These are phyloP conservation scores for Chionis minor DNA, from an alignment of 2,113 vertebrate genomes.

Conservation along the genomic window DNA sequence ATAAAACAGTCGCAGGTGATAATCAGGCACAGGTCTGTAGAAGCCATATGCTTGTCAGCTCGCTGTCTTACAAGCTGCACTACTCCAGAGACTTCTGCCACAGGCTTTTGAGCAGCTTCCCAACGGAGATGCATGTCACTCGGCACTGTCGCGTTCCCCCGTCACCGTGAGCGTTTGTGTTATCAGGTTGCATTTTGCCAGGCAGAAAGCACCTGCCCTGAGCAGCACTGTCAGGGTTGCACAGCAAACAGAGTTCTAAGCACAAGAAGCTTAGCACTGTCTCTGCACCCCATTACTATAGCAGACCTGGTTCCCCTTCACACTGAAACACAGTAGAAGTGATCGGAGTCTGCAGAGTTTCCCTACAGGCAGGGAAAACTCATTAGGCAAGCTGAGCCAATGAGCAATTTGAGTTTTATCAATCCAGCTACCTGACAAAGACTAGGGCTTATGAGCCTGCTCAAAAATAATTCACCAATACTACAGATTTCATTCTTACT, in stretches of 20 bases:
- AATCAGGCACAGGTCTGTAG: fast-evolving
- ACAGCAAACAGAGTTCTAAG: background rate
- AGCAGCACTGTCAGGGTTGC: background rate
- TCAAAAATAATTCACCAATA: background rate
- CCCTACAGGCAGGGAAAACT: background rate
- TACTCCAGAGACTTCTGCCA: background rate
- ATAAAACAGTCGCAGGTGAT: fast-evolving
- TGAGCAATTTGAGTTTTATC: fast-evolving
- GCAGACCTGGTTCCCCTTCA: slow-evolving; percentile 46
- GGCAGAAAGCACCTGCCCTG: fast-evolving
- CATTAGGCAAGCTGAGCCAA: background rate
- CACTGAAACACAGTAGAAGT: slow-evolving; percentile 27
- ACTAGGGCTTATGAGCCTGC: fast-evolving
- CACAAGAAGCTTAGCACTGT: background rate
- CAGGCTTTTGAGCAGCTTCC: background rate
- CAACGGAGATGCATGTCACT: background rate
- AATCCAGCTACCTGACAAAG: background rate
- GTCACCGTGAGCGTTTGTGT: fast-evolving
- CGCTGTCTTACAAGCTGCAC: background rate
- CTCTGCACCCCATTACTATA: background rate
- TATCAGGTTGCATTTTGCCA: fast-evolving
- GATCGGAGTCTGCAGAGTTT: background rate
- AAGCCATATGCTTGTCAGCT: background rate
- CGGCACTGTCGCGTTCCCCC: fast-evolving
- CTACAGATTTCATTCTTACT: fast-evolving